A percentile compares a stretch with the other conserved stretches of the same genome.
Evolutionary conservation across 2,888 invertebrate species (phyloP).

Genomic region (Willowsia nigromaculata): DNA sequence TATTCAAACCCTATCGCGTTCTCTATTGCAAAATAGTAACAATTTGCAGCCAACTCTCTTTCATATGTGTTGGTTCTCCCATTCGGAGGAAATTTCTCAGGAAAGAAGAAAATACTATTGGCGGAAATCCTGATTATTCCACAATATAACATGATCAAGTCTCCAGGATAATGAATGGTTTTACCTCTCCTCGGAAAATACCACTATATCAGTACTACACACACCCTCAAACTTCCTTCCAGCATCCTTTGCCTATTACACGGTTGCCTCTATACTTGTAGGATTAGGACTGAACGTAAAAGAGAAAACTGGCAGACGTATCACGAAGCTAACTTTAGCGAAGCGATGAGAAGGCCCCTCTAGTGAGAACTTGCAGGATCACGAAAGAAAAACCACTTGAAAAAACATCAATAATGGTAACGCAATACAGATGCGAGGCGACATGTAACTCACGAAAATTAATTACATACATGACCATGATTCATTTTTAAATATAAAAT

Average conservation of each 20-base stretch:
- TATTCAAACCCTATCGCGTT: not conserved
- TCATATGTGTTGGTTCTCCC: not conserved
- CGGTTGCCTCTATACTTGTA: not conserved
- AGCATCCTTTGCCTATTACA: no score
- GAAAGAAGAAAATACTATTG: not conserved
- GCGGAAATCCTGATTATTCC: constrained; percentile 33
- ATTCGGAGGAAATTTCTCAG: not conserved
- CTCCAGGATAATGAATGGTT: not conserved
- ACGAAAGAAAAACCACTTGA: not conserved
- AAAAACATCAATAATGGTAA: not conserved
- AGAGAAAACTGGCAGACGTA: not conserved
- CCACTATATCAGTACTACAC: not conserved
- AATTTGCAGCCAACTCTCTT: not conserved
- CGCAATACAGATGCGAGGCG: not conserved
- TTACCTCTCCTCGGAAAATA: not conserved
- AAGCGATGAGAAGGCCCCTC: not conserved
- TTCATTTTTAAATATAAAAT: no score
- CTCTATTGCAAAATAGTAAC: not conserved
- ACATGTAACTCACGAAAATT: not conserved
- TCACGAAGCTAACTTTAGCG: not conserved
- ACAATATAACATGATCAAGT: not conserved
- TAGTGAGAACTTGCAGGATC: not conserved
- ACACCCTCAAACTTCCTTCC: not conserved
- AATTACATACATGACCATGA: not conserved
- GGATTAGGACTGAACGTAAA: not conserved